Evolutionary conservation across 2,888 invertebrate genomes (phyloP).

Genomic region (Patella pellucida): DNA sequence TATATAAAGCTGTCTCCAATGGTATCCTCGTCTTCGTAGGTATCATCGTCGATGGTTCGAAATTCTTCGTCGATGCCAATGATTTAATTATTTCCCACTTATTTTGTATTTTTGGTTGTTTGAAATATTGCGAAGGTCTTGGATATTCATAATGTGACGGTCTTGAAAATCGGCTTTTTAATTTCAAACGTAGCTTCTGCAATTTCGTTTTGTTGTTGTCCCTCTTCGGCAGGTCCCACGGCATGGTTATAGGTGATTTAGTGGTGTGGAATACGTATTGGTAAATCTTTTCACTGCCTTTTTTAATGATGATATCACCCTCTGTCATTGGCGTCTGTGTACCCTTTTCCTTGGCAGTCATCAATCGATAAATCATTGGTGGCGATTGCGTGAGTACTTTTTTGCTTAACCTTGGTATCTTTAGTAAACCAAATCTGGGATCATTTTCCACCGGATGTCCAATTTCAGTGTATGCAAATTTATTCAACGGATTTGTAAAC

Average conservation of each 20-base stretch:
- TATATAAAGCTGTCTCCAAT: background rate
- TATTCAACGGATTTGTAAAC: background rate
- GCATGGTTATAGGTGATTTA: background rate
- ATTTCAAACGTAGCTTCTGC: background rate
- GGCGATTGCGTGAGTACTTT: background rate
- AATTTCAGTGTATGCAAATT: background rate
- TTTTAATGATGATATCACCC: constrained; percentile 6
- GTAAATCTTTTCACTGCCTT: background rate
- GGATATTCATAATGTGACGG: background rate
- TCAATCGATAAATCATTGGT: constrained; percentile 19
- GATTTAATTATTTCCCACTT: background rate
- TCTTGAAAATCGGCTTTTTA: background rate
- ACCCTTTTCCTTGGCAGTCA: background rate
- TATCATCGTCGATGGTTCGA: background rate
- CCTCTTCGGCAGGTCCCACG: background rate
- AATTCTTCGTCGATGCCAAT: background rate
- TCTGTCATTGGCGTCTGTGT: background rate
- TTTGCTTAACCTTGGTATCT: background rate
- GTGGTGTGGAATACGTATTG: constrained; percentile 9
- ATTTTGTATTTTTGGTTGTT: background rate
- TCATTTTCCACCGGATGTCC: background rate
- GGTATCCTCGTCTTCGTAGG: background rate
- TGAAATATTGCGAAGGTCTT: background rate
- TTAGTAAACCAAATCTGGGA: background rate
- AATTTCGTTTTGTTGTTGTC: background rate